Evolutionary conservation across 2,113 vertebrate species (phyloP).

Genomic region (Sitta europaea): DNA sequence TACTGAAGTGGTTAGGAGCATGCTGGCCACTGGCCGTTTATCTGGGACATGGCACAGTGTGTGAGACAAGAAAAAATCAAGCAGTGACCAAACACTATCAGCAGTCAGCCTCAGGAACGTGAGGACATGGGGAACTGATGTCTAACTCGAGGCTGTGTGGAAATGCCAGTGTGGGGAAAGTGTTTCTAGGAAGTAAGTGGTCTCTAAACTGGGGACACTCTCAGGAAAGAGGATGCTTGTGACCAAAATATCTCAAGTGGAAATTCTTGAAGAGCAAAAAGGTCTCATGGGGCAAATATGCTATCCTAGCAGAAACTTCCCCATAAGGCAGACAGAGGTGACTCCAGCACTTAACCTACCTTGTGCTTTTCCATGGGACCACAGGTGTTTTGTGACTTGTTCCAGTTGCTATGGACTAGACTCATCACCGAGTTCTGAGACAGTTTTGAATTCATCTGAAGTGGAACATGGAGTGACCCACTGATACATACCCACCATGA

Average conservation of each 20-base stretch:
- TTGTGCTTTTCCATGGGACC: not conserved
- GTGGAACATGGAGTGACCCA: not conserved
- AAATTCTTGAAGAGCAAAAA: not conserved
- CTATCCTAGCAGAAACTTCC: not conserved
- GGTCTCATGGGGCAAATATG: not conserved
- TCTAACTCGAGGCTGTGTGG: not conserved
- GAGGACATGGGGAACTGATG: not conserved
- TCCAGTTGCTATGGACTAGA: not conserved
- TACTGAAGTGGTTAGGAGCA: not conserved
- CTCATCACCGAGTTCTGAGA: not conserved
- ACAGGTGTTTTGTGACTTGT: not conserved
- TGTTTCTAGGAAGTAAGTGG: not conserved
- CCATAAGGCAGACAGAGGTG: not conserved
- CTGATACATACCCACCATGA: fast-evolving
- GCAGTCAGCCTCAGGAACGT: not conserved
- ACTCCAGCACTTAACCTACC: not conserved
- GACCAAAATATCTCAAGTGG: slow-evolving; percentile 45
- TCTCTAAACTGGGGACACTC: not conserved
- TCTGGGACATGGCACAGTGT: not conserved
- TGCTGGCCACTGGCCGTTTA: not conserved
- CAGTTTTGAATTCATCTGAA: not conserved
- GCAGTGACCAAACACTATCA: not conserved
- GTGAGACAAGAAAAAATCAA: not conserved
- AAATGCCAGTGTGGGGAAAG: not conserved
- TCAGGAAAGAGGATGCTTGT: not conserved